Conservation (phyloP, 1,140 invertebrate species). For the Goniozus legneri region DNA sequence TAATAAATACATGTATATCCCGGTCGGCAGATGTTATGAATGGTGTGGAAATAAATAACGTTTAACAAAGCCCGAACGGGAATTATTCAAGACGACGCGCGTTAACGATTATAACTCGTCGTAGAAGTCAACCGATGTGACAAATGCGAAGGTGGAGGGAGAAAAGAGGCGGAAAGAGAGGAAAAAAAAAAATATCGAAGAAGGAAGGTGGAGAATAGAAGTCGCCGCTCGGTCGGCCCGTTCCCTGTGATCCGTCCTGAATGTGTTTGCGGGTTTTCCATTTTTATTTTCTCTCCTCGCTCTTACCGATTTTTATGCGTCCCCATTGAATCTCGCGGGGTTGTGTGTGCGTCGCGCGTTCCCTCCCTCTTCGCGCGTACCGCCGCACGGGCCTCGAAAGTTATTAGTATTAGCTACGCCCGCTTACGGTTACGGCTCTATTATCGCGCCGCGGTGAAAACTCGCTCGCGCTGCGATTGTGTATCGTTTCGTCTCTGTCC, state of each 20-base stretch:
- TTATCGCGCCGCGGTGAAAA: conserved; percentile 37
- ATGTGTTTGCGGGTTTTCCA: conserved; percentile 19
- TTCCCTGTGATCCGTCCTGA: conserved; percentile 34
- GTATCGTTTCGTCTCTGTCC: conserved; percentile 17
- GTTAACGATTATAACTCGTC: too few relatives aligned
- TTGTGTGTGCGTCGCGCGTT: neutral
- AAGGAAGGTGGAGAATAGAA: too few relatives aligned
- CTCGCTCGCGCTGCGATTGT: conserved; percentile 21
- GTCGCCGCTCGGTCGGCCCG: conserved; percentile 33
- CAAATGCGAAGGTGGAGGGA: too few relatives aligned
- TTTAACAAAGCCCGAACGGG: too few relatives aligned
- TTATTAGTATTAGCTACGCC: conserved; percentile 46
- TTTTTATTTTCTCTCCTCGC: neutral
- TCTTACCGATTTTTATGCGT: neutral
- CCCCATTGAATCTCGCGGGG: neutral
- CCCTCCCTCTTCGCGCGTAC: conserved; percentile 3
- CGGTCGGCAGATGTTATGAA: too few relatives aligned
- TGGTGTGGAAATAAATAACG: too few relatives aligned
- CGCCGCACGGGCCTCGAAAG: conserved; percentile 29
- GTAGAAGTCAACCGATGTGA: too few relatives aligned
- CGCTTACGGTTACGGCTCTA: conserved; percentile 36
- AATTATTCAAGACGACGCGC: too few relatives aligned
- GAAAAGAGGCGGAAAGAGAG: neutral
- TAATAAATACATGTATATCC: too few relatives aligned
- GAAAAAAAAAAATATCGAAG: conserved; percentile 13